Percentiles rank a stretch among this genome's conserved stretches.
phyloP scores from a whole-genome alignment of 2,113 vertebrate genomes.

The Salvelinus alpinus region DNA sequence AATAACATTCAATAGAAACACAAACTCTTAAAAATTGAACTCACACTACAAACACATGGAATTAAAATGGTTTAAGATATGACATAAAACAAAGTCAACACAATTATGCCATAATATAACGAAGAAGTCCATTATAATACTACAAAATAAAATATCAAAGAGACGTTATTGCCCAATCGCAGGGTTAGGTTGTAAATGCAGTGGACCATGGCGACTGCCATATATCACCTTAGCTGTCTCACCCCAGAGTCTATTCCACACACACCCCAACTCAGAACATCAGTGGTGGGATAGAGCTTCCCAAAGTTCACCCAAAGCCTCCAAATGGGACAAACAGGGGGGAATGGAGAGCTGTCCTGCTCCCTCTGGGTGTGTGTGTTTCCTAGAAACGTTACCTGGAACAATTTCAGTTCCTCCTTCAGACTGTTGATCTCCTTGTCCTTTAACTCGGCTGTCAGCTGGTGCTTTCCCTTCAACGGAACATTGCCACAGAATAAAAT shows the following conservation, averaged over 20 bases:
- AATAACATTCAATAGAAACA: not conserved
- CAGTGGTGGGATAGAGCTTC: slow-evolving; percentile 54
- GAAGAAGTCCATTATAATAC: slow-evolving; percentile 19
- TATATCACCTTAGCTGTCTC: slow-evolving; percentile 69
- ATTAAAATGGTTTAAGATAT: not conserved
- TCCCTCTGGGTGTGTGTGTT: slow-evolving; percentile 6
- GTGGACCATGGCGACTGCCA: slow-evolving; percentile 54
- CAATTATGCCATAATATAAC: not conserved
- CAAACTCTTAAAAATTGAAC: not conserved
- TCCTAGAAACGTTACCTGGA: slow-evolving; percentile 81
- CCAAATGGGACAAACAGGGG: slow-evolving; percentile 18
- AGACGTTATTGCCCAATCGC: slow-evolving; percentile 53
- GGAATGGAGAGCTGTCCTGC: not conserved
- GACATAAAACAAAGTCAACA: not conserved
- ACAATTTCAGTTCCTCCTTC: slow-evolving; percentile 86
- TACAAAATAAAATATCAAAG: slow-evolving; percentile 65
- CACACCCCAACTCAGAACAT: slow-evolving; percentile 50
- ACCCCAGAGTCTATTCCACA: slow-evolving; percentile 61
- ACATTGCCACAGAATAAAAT: slow-evolving; percentile 17
- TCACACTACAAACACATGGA: no score
- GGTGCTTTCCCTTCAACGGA: slow-evolving; percentile 83
- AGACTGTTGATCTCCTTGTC: slow-evolving; percentile 90
- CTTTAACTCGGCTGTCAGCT: slow-evolving; percentile 84
- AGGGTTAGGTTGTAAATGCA: slow-evolving; percentile 61
- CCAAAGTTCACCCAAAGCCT: slow-evolving; percentile 53